These are phyloP conservation scores for Galerucella pusilla DNA, from an alignment of 2,888 invertebrate genomes.

Conservation along the genomic window DNA sequence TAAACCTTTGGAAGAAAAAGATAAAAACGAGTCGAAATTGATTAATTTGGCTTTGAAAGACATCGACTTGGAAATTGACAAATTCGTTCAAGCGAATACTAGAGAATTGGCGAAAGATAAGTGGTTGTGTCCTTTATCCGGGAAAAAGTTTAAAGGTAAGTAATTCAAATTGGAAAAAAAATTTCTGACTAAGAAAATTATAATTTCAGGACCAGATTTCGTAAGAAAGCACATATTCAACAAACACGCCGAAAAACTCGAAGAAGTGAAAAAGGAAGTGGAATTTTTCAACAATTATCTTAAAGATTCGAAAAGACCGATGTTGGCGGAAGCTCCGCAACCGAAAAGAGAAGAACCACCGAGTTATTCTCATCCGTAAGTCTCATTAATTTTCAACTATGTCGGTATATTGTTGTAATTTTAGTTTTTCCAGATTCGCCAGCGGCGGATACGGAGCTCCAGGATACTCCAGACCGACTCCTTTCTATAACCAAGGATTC, in stretches of 20 bases:
- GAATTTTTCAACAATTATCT: conserved; percentile 98
- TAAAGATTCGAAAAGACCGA: conserved; percentile 93
- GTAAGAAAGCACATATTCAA: conserved; percentile 98
- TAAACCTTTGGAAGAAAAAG: conserved; percentile 76
- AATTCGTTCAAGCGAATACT: conserved; percentile 95
- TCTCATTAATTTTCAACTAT: conserved; percentile 7
- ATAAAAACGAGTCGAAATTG: conserved; percentile 67
- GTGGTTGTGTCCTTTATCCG: conserved; percentile 98
- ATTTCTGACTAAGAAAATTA: background rate
- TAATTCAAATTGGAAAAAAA: conserved; percentile 9
- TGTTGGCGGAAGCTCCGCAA: conserved; percentile 84
- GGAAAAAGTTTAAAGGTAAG: conserved; percentile 93
- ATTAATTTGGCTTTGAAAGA: conserved; percentile 64
- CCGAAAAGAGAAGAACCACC: conserved; percentile 66
- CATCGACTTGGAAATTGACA: conserved; percentile 83
- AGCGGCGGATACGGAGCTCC: conserved; percentile 48
- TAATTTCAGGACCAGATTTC: conserved; percentile 85
- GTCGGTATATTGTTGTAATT: background rate
- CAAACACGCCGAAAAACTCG: conserved; percentile 96
- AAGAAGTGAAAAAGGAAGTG: conserved; percentile 96
- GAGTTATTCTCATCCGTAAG: conserved; percentile 62
- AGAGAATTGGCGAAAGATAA: conserved; percentile 98
- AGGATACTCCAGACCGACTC: conserved; percentile 65
- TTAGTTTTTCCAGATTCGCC: conserved; percentile 61
- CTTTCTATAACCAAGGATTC: conserved; percentile 68